Evolutionary conservation across 1,140 invertebrate genomes (phyloP), one percentile per base, ranked within the genome.

Genomic region (Micrasema longulum): DNA sequence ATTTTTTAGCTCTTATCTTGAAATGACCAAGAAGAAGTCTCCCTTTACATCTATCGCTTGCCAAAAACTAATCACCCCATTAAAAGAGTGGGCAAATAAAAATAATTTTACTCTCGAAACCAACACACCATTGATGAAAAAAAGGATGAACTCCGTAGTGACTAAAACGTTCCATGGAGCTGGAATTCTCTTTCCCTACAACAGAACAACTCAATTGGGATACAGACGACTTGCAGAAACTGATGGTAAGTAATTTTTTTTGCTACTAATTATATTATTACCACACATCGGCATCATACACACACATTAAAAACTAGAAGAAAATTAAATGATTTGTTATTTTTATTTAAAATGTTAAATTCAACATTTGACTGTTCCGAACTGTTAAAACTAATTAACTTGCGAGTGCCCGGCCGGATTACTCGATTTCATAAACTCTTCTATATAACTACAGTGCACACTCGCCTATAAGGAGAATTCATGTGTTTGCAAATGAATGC

Each of bases 171-270:
- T 97, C 74, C 94, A 97, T 81, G 89, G 89, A 71, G 91, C 91
- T 71, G 96, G 96, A 1, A 91, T 98, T 79, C 93, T 97, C 38
- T 95, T 97, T 2, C 95, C 95, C 1, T 92, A 91, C 69, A 87
- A 96, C 77, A 91, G 91, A 72, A 92, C 92, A 80, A 90, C 91
- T 1, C 85, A 93, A 77, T 78, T 95, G 6, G 95, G 95, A 1
- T 97, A 96, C 76, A 87, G 95, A 70, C 86, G 88, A 62, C 83
- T 96, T 6, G 87, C 88, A 69, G 91, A 92, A 76, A 91, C 87
- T 50, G 88, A 94, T 82, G 88, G 93, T 91, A 88, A 10, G 69
- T n/a, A n/a, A n/a, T n/a, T n/a, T n/a, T 69, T 43, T 26, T 67
- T 65, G 20, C 26, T n/a, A n/a, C n/a, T n/a, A n/a, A n/a, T n/a